Base-by-base conservation (phyloP, 2,797 vertebrate species). In the Nasua narica region DNA sequence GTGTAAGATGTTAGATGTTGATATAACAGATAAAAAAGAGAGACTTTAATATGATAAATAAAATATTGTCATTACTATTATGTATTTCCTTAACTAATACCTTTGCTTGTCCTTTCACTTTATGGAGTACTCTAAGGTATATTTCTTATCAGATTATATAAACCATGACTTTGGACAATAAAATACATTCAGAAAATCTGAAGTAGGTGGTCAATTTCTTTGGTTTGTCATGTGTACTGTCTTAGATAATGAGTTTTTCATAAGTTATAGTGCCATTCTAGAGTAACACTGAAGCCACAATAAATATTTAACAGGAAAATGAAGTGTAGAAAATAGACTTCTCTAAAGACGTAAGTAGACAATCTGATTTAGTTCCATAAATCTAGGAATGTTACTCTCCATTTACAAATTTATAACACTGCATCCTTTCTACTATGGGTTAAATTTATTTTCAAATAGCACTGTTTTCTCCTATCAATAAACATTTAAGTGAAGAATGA, bases 241-340 rank as follows among this genome's bases (percentile, higher is more conserved):
- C 25, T 54, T 77, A 85, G 50, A 50, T 74, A 84, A 86, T 81
- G 27, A 88, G 27, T 52, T 96, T 96, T 89, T 86, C n/a, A 46
- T 91, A 91, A 91, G 16, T 88, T 88, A 88, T 10, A 78, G 8
- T 89, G 35, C 25, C 15, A 56, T 65, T 4, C 81, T 93, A 69
- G 9, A 72, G 1, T 79, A 82, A 62, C 7, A 82, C 0, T 85
- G 37, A 82, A 77, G 6, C 18, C 27, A 52, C 27, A 85, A 83
- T 74, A 90, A 69, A 94, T 85, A 89, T 58, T 82, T 93, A 92
- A 82, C 3, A 82, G 48, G 40, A 58, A 88, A 88, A 91, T 43
- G 65, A 92, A 95, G 91, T 65, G 35, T 76, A 78, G 18, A 92
- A 90, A 94, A 79, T 67, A 92, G 10, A 52, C 4, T 40, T 70